These are phyloP conservation scores for Orchestia grillus DNA, from an alignment of 1,140 invertebrate genomes.

Conservation along the genomic window DNA sequence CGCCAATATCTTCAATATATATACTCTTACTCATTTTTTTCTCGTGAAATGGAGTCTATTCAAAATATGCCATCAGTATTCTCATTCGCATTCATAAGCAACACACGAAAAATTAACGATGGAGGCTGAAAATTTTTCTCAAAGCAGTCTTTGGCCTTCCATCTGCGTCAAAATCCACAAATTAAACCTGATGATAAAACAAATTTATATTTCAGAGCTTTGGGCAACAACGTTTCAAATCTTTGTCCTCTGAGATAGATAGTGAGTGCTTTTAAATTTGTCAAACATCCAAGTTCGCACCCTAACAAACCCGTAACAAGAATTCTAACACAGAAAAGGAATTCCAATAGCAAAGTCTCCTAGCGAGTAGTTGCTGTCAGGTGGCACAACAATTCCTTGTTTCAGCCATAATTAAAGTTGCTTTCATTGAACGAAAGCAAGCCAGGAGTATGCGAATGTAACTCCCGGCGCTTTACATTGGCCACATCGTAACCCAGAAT, in stretches of 20 bases:
- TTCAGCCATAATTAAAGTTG: not conserved
- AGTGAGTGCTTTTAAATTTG: not conserved
- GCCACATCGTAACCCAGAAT: not conserved
- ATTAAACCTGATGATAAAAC: not conserved
- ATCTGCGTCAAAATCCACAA: not conserved
- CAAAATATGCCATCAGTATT: too few species aligned
- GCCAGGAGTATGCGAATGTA: not conserved
- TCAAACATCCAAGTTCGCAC: not conserved
- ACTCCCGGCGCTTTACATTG: not conserved
- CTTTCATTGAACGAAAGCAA: not conserved
- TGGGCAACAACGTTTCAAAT: not conserved
- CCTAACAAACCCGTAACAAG: not conserved
- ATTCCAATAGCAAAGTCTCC: not conserved
- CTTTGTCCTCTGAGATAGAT: too few species aligned
- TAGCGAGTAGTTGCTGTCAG: not conserved
- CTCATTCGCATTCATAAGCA: too few species aligned
- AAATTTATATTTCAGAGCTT: not conserved
- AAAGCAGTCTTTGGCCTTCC: too few species aligned
- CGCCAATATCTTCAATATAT: too few species aligned
- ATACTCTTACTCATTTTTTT: too few species aligned
- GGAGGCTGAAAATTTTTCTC: too few species aligned
- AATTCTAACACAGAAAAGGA: not conserved
- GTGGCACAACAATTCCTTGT: not conserved
- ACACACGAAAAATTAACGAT: too few species aligned
- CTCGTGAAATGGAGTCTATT: too few species aligned